Conservation (phyloP, 2,113 vertebrate genomes). For the Aplodontia rufa region DNA sequence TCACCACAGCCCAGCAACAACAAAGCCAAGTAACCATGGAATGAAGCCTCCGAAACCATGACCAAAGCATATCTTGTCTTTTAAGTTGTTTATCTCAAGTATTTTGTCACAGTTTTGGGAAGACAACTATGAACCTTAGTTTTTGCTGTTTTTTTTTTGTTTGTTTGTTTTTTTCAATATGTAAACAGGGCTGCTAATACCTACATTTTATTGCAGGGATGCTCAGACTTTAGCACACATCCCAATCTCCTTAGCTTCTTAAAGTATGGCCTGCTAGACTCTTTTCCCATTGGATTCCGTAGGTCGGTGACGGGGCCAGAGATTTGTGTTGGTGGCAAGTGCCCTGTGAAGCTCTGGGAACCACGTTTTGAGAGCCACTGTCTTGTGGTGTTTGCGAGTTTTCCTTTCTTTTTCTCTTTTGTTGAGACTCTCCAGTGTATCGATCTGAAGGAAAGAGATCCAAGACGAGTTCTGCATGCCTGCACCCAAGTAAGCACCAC, state of each 20-base stretch:
- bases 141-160: no score
- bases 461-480: background rate
- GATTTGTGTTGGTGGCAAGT: background rate
- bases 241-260: background rate
- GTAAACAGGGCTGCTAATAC: background rate
- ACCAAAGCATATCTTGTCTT: background rate
- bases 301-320: no score
- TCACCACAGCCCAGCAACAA: background rate
- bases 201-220: background rate
- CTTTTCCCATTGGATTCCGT: background rate
- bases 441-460: background rate
- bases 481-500: background rate
- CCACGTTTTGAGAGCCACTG: background rate
- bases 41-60: background rate
- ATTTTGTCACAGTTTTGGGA: background rate
- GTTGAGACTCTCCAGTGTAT: background rate
- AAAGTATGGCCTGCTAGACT: background rate
- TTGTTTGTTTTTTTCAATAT: background rate
- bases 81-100: background rate
- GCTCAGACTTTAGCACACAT: background rate
- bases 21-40: background rate
- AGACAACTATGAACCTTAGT: background rate
- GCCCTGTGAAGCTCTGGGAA: background rate
- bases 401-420: background rate
- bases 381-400: background rate